A percentile compares a stretch with the other conserved stretches of the same genome.
phyloP scores from a whole-genome alignment of 2,113 vertebrate species.

The Hypomesus transpacificus region DNA sequence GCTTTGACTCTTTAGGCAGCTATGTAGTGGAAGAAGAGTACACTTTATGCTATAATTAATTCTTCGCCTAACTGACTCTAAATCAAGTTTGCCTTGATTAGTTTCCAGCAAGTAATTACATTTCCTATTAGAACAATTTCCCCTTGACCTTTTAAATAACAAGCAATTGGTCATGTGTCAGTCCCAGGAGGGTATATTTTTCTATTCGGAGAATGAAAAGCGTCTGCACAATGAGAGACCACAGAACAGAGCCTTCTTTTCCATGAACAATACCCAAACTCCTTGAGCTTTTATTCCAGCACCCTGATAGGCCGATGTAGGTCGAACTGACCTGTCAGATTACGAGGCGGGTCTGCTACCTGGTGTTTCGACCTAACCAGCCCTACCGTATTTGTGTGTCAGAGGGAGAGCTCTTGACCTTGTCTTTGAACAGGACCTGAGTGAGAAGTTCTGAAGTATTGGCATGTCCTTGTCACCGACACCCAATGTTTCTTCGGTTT shows the following conservation, averaged over 20 bases:
- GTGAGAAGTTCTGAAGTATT: constrained; percentile 14
- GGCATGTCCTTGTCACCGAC: constrained; percentile 4
- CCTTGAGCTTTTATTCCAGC: too few species aligned
- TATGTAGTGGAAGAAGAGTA: background rate
- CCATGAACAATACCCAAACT: too few species aligned
- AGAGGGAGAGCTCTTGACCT: too few species aligned
- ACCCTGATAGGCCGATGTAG: too few species aligned
- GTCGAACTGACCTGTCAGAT: too few species aligned
- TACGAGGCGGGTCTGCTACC: too few species aligned
- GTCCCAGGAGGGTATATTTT: constrained; percentile 22
- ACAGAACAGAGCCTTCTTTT: background rate
- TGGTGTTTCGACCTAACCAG: too few species aligned
- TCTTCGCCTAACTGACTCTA: constrained; percentile 15
- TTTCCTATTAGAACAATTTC: constrained; percentile 30
- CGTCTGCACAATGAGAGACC: constrained; percentile 7
- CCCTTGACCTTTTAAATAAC: constrained; percentile 40
- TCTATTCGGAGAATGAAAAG: background rate
- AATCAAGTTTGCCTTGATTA: constrained; percentile 26
- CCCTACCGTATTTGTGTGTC: too few species aligned
- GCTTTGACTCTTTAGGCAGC: background rate
- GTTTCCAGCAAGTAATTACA: constrained; percentile 37
- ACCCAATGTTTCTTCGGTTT: constrained; percentile 9
- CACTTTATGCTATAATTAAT: constrained; percentile 9
- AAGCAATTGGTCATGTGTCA: constrained; percentile 34
- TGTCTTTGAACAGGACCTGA: background rate